Evolutionary conservation across 2,888 invertebrate genomes (phyloP).

Genomic region (Sympetrum striolatum): DNA sequence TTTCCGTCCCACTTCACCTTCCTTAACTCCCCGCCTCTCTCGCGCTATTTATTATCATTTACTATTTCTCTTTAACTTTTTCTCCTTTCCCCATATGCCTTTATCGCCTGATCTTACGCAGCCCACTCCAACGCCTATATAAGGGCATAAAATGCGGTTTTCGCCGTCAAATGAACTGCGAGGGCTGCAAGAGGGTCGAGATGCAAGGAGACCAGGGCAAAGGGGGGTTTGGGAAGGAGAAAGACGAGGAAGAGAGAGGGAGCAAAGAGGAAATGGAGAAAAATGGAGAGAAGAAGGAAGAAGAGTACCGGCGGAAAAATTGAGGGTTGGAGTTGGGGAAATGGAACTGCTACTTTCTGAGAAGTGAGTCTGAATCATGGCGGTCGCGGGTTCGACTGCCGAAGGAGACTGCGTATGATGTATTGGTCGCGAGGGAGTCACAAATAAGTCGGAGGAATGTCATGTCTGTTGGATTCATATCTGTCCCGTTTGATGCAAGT

Average conservation of each 20-base stretch:
- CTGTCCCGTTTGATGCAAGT: too few species aligned
- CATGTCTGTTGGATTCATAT: too few species aligned
- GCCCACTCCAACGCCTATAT: neutral
- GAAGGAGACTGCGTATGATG: neutral
- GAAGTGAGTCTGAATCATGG: neutral
- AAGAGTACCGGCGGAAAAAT: neutral
- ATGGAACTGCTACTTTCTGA: neutral
- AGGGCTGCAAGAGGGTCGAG: neutral
- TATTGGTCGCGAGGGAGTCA: neutral
- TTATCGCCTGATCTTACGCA: neutral
- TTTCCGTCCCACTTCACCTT: neutral
- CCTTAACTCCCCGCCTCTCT: neutral
- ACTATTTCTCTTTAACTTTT: neutral
- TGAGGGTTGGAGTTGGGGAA: too few species aligned
- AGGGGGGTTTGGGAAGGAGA: neutral
- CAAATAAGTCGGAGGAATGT: neutral
- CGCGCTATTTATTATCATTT: neutral
- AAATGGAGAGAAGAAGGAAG: neutral
- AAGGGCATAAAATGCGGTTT: constrained; percentile 41
- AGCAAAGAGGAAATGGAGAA: neutral
- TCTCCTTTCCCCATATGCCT: neutral
- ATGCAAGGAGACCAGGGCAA: neutral
- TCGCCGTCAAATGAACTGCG: constrained; percentile 27
- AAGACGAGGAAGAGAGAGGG: neutral
- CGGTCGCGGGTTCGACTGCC: too few species aligned